Evolutionary conservation across 1,140 invertebrate species (phyloP), one percentile per base, ranked within the genome.

Genomic region (Drosophila murphyi): DNA sequence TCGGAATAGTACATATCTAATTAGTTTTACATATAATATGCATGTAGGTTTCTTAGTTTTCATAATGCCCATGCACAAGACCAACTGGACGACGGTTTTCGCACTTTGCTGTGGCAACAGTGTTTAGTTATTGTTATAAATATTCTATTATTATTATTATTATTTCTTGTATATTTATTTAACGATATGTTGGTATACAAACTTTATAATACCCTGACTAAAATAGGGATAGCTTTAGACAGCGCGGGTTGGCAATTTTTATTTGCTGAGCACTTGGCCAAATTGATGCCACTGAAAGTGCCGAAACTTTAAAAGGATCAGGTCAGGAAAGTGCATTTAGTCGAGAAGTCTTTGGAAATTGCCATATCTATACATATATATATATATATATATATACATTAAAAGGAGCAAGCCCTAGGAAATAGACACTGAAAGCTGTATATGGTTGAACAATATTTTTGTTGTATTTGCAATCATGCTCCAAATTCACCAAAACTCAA

Each of bases 141-240:
- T 74, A 59, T 51, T 77, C 32, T 43, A n/a, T 43, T 43, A 43
- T 72, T 61, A 20, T 20, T 20, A 20, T 20, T 83, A 67, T 62
- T 88, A 83, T 76, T 56, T 68, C 59, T 86, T 86, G 70, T 70
- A 74, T 79, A 80, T 87, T 87, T 82, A 73, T 79, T 83, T 89
- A 88, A 89, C 83, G 83, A 88, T 88, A 88, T 88, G 83, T 88
- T 83, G 80, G 83, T 89, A 88, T 89, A 88, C 85, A 83, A 88
- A 89, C 80, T 72, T 88, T 88, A 78, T 83, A 83, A 85, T 80
- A 83, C 74, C 85, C 83, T 80, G 83, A 67, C 72, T 89, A 83
- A 88, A 54, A 72, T 63, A 60, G 64, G 83, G 57, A 78, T 80
- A 83, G 80, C 67, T 83, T 67, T 48, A 70, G 54, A 65, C 50